Evolutionary conservation across 1,140 invertebrate genomes (phyloP), one percentile per base, ranked within the genome.

Genomic region (Bombus picipes): DNA sequence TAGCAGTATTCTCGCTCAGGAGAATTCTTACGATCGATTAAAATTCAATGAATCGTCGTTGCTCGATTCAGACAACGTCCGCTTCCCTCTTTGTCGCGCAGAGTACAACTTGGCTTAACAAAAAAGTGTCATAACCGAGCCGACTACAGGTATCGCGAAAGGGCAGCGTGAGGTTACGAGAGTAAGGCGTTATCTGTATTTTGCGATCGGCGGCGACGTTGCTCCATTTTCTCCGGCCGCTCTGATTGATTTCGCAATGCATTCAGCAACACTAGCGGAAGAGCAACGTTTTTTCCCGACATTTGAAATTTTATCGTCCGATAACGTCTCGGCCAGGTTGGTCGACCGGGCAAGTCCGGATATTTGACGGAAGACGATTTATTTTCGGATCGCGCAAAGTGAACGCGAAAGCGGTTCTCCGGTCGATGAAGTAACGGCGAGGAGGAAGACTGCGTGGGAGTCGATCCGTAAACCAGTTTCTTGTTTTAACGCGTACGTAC

Each of bases 381-480:
- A 76, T 87, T 85, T 85, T 80, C 18, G 71, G 68, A 75, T 39
- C 72, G 79, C 13, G 34, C 34, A 57, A 59, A 80, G 62, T 41
- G 71, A 81, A 62, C 72, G 78, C 57, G 81, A 88, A 80, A 81
- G n/a, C 72, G 72, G 75, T 62, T 68, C 65, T 74, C 71, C 72
- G n/a, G 37, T 39, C 65, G 80, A 62, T 37, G 62, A 88, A 85
- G 71, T 83, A 76, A 78, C 79, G 65, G 79, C 57, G 28, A 70
- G 25, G 41, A 79, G n/a, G 18, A 68, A 32, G 70, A 59, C 78
- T 39, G 80, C 86, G 86, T 88, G 81, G 86, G 76, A 79, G 76
- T 75, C 65, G 37, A 87, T 73, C 59, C 37, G 66, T 32, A 88
- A 88, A 85, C 71, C 86, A 88, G 86, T 88, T 88, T 39, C 81